Percentiles rank a stretch among this genome's conserved stretches.
Evolutionary conservation across 1,140 invertebrate genomes (phyloP).

Genomic region (Achatina immaculata): DNA sequence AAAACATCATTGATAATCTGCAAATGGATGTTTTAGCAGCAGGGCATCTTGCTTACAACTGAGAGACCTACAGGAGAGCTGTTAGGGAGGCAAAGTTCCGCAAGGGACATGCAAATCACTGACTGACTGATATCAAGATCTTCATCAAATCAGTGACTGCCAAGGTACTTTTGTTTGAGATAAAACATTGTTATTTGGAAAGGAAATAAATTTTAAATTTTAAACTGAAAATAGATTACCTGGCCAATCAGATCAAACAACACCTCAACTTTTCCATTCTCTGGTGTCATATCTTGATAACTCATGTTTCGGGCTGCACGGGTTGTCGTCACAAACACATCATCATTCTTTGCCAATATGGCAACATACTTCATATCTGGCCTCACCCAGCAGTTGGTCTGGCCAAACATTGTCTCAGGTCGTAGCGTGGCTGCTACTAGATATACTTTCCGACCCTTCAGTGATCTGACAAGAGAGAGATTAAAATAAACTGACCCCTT

Average conservation of each 20-base stretch:
- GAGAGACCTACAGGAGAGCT: too few relatives aligned
- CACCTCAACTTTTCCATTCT: slow-evolving; percentile 84
- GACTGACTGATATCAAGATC: too few relatives aligned
- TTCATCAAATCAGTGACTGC: too few relatives aligned
- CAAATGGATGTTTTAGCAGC: too few relatives aligned
- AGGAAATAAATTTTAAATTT: too few relatives aligned
- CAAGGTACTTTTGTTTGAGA: too few relatives aligned
- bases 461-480: slow-evolving; percentile 40
- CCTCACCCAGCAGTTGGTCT: slow-evolving; percentile 98
- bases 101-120: too few relatives aligned
- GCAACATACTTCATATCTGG: slow-evolving; percentile 96
- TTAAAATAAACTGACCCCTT: too few relatives aligned
- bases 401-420: slow-evolving; percentile 99
- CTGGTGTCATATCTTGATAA: slow-evolving; percentile 90
- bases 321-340: slow-evolving; percentile 88
- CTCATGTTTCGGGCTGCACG: slow-evolving; percentile 95
- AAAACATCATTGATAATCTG: too few relatives aligned
- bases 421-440: slow-evolving; percentile 97
- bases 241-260: slow-evolving; percentile 81
- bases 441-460: slow-evolving; percentile 75
- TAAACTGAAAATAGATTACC: slow-evolving; percentile 69
- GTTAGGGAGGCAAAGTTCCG: too few relatives aligned
- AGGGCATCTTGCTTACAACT: too few relatives aligned
- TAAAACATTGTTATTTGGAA: too few relatives aligned
- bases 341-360: slow-evolving; percentile 78